Evolutionary conservation across 2,797 vertebrate species (phyloP).

Genomic region (Diplodus sargus): DNA sequence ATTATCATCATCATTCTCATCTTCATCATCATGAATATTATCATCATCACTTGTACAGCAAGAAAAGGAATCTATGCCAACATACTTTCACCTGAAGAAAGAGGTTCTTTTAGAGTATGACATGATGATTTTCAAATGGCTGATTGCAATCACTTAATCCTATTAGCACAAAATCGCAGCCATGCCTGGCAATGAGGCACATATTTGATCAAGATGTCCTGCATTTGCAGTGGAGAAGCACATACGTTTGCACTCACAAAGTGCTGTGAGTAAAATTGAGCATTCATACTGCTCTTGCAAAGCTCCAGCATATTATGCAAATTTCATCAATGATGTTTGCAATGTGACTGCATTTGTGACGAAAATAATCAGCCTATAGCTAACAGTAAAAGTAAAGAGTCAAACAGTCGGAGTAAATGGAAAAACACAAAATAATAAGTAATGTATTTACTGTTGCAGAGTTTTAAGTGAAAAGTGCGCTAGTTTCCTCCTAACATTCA

Average conservation of each 20-base stretch:
- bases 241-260: constrained; percentile 60
- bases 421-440: constrained; percentile 25
- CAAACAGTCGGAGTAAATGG: constrained; percentile 37
- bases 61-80: constrained; percentile 13
- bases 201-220: constrained; percentile 58
- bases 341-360: constrained; percentile 45
- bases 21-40: constrained; percentile 43
- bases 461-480: constrained; percentile 34
- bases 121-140: constrained; percentile 43
- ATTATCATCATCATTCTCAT: constrained; percentile 45
- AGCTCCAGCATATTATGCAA: constrained; percentile 51
- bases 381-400: constrained; percentile 35
- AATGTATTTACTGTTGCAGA: constrained; percentile 8
- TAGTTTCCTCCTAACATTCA: constrained; percentile 21
- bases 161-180: constrained; percentile 65
- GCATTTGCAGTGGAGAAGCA: constrained; percentile 44
- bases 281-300: constrained; percentile 18
- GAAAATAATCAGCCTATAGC: constrained; percentile 22
- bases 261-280: constrained; percentile 40
- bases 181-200: constrained; percentile 60
- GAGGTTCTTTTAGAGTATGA: constrained; percentile 30
- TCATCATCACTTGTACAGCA: constrained; percentile 15
- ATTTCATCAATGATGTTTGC: constrained; percentile 44
- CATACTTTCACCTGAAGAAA: constrained; percentile 28
- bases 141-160: constrained; percentile 70